Evolutionary conservation across 2,113 vertebrate species (phyloP).

Genomic region (Macquaria australasica): DNA sequence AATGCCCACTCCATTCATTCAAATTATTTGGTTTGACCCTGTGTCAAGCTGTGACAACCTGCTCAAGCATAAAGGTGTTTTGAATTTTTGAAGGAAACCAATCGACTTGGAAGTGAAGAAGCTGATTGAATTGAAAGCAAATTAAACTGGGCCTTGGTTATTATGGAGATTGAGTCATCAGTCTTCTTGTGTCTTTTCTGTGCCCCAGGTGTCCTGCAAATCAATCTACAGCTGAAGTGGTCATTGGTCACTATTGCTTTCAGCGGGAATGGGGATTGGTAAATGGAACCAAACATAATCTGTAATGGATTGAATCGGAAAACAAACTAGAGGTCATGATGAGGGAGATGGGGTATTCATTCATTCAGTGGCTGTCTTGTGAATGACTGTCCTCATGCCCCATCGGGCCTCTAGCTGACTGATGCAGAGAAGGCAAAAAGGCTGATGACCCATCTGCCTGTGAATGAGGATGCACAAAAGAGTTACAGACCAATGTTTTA

Average conservation of each 20-base stretch:
- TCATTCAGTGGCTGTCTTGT: slow-evolving; percentile 35
- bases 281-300: slow-evolving; percentile 52
- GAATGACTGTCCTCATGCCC: slow-evolving; percentile 35
- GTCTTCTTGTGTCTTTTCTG: slow-evolving; percentile 59
- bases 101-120: slow-evolving; percentile 26
- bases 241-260: slow-evolving; percentile 63
- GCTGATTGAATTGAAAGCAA: slow-evolving; percentile 60
- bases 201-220: slow-evolving; percentile 47
- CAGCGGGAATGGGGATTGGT: slow-evolving; percentile 29
- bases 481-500: slow-evolving; percentile 3
- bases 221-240: slow-evolving; percentile 63
- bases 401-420: slow-evolving; percentile 15
- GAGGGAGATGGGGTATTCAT: slow-evolving; percentile 43
- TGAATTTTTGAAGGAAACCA: slow-evolving; percentile 24
- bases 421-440: slow-evolving; percentile 7
- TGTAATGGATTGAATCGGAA: slow-evolving; percentile 59
- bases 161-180: slow-evolving; percentile 68
- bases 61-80: slow-evolving; percentile 35
- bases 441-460: slow-evolving; percentile 28
- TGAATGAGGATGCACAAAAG: slow-evolving; percentile 23
- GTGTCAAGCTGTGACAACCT: slow-evolving; percentile 50
- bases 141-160: slow-evolving; percentile 45
- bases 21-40: slow-evolving; percentile 12
- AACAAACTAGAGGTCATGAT: slow-evolving; percentile 60
- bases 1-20: slow-evolving; percentile 19